These are phyloP conservation scores for Abscondita cerata DNA, from an alignment of 2,888 invertebrate genomes.

Conservation along the genomic window DNA sequence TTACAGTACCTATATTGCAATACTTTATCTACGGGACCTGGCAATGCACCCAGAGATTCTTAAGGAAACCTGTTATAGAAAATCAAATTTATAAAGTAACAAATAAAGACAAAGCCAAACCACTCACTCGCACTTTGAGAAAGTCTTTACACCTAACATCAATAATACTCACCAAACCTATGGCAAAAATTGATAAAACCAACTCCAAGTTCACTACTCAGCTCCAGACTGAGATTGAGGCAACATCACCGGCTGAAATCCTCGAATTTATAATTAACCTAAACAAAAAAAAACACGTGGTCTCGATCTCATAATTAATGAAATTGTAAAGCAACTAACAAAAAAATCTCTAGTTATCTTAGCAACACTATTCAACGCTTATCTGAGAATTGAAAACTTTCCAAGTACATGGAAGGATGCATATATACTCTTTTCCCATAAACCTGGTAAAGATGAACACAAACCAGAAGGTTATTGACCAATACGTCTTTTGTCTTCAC, in stretches of 20 bases:
- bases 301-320: too few relatives aligned
- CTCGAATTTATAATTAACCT: too few relatives aligned
- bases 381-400: too few relatives aligned
- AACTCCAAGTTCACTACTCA: not conserved
- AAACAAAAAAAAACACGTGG: too few relatives aligned
- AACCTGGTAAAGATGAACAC: not conserved
- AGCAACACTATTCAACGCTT: not conserved
- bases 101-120: not conserved
- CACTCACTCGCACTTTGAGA: not conserved
- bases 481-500: too few relatives aligned
- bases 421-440: not conserved
- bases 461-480: not conserved
- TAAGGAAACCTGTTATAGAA: not conserved
- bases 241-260: too few relatives aligned
- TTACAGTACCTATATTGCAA: not conserved
- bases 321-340: too few relatives aligned
- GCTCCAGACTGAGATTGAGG: too few relatives aligned
- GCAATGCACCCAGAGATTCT: not conserved
- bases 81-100: not conserved
- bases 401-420: not conserved
- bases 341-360: not conserved
- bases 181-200: not conserved
- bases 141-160: constrained; percentile 1
- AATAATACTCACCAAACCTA: not conserved
- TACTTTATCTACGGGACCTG: not conserved